Evolutionary conservation across 2,888 invertebrate genomes (phyloP), one percentile per base, ranked within the genome.

Genomic region (Drosophila gaucha): DNA sequence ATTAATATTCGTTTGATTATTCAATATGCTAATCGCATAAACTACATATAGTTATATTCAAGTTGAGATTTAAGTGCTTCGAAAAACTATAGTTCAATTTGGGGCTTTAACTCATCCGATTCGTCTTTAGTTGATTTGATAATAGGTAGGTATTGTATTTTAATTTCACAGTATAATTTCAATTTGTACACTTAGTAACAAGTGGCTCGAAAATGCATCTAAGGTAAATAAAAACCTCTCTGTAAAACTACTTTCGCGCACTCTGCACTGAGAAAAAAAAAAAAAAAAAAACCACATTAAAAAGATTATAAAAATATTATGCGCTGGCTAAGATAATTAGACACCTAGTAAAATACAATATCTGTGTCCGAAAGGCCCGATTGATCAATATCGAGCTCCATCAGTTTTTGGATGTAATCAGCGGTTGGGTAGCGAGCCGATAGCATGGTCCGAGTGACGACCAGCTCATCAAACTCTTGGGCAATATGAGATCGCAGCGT

Each of bases 401-500:
- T 18, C 16, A 73, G 22, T 6, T 10, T 9, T 1, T 43, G 8
- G 1, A 77, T 31, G 18, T 18, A 24, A 0, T 14, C 28, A 2
- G 51, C 52, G 6, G 73, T 14, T n/a, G 41, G 35, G 10, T 28
- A 66, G n/a, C 47, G 36, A 1, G 6, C 6, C 1, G 50, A 0
- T 0, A n/a, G 2, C 41, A 51, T 10, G 8, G 1, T 12, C 8
- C 72, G 77, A 1, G 26, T 33, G 16, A 4, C 6, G 9, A 72
- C 31, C 10, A 75, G 14, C 2, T 38, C 62, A 5, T 36, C 6
- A 8, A 67, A 64, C 31, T 68, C 79, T 0, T 9, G n/a, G 5
- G 33, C 54, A 4, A 83, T 50, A 2, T 66, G 22, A 0, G 6
- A 92, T 92, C 69, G 94, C 93, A 67, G 50, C 5, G 22, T 39